Evolutionary conservation across 1,140 invertebrate genomes (phyloP).

Genomic region (Microplitis mediator): DNA sequence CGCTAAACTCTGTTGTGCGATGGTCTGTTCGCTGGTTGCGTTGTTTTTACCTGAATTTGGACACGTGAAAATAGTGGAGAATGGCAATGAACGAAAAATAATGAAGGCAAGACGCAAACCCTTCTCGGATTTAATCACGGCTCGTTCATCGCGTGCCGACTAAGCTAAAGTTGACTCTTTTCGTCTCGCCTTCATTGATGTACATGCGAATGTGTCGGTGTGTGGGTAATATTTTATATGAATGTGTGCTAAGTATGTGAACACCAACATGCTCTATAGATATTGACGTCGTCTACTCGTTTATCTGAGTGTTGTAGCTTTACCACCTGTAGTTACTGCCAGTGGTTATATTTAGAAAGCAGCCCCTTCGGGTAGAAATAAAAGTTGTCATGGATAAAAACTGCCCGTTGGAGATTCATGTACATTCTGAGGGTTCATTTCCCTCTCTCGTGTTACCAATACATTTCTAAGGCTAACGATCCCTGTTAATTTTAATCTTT

Average conservation of each 20-base stretch:
- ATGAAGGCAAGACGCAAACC: slow-evolving; percentile 5
- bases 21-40: no score
- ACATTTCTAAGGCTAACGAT: neutral
- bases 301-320: neutral
- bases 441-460: neutral
- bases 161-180: slow-evolving; percentile 19
- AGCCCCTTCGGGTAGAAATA: neutral
- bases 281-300: slow-evolving; percentile 14
- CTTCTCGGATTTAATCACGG: slow-evolving; percentile 13
- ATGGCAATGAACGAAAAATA: neutral
- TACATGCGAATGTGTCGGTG: neutral
- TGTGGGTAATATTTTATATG: neutral
- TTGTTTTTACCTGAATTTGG: neutral
- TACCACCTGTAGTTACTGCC: slow-evolving; percentile 28
- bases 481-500: neutral
- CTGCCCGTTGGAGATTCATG: neutral
- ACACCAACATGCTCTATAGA: neutral
- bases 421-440: neutral
- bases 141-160: slow-evolving; percentile 24
- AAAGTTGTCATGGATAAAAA: neutral
- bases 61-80: neutral
- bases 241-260: neutral
- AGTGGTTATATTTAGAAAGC: slow-evolving; percentile 24
- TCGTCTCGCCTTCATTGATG: neutral
- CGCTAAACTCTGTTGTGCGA: neutral